phyloP scores from a whole-genome alignment of 2,797 vertebrate genomes.

The Cuculus canorus region DNA sequence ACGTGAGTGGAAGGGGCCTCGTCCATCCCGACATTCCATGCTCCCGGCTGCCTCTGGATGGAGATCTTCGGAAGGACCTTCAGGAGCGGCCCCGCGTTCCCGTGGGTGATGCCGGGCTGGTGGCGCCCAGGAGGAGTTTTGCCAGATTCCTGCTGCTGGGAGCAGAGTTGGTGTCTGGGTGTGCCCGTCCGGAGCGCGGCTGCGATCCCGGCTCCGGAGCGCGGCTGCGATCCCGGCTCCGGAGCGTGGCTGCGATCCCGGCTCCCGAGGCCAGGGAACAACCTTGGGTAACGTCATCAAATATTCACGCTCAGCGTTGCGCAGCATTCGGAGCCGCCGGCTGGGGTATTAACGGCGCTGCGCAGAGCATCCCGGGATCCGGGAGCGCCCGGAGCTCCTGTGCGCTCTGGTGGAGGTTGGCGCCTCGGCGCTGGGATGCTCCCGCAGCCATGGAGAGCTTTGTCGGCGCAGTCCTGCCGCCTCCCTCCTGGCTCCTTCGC shows the following conservation, averaged over 20 bases:
- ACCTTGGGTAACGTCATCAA: background rate
- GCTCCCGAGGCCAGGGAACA: background rate
- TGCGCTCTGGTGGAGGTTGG: rapidly evolving
- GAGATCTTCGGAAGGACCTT: background rate
- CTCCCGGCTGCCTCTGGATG: background rate
- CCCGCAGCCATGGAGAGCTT: background rate
- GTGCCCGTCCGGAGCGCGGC: rapidly evolving
- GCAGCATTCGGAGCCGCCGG: background rate
- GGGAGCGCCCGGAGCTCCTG: background rate
- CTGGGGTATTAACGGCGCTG: background rate
- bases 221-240: rapidly evolving
- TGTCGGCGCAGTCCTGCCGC: background rate
- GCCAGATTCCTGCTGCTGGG: background rate
- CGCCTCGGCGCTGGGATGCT: background rate
- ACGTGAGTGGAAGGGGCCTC: background rate
- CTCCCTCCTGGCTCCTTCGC: background rate
- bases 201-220: background rate
- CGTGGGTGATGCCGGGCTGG: rapidly evolving
- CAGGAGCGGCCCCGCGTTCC: rapidly evolving
- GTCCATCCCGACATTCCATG: rapidly evolving
- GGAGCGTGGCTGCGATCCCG: rapidly evolving
- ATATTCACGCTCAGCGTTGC: background rate
- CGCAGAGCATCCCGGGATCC: background rate
- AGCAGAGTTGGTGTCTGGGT: rapidly evolving
- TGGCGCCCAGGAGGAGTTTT: background rate